Percentiles rank a stretch among this genome's conserved stretches.
Evolutionary conservation across 2,888 invertebrate species (phyloP).

Genomic region (Microdon myrmicae): DNA sequence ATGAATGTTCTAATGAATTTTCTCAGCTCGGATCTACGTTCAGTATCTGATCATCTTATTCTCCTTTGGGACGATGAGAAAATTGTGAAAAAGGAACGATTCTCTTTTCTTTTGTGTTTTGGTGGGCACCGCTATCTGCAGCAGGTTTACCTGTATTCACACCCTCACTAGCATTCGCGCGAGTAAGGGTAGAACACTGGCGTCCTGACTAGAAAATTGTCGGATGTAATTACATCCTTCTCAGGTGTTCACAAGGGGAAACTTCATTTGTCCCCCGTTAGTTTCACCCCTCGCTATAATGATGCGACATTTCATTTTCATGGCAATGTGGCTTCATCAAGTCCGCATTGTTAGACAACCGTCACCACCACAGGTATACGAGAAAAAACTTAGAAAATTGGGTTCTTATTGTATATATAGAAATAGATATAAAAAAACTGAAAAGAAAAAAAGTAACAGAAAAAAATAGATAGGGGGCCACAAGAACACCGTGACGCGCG

Average conservation of each 20-base stretch:
- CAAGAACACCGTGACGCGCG: neutral
- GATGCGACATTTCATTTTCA: constrained; percentile 39
- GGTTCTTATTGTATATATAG: too few relatives aligned
- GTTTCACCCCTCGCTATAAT: constrained; percentile 14
- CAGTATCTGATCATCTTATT: constrained; percentile 37
- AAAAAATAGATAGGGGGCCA: constrained; percentile 7
- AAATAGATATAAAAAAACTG: too few relatives aligned
- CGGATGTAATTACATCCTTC: constrained; percentile 33
- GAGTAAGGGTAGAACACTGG: neutral
- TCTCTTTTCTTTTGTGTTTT: constrained; percentile 8
- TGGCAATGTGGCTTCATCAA: constrained; percentile 25
- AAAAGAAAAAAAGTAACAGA: constrained; percentile 2
- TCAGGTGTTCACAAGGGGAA: constrained; percentile 20
- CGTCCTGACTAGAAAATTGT: constrained; percentile 5
- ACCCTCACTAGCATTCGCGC: neutral
- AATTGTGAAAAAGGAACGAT: constrained; percentile 7
- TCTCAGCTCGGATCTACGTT: constrained; percentile 15
- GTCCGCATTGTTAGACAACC: constrained; percentile 29
- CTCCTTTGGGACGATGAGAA: constrained; percentile 3
- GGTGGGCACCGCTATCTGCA: constrained; percentile 12
- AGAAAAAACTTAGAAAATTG: too few relatives aligned
- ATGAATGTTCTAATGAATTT: constrained; percentile 35
- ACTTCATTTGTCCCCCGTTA: constrained; percentile 8
- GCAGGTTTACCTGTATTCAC: constrained; percentile 11
- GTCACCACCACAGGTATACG: too few relatives aligned